Conservation (phyloP, 2,888 invertebrate species). For the Calephelis perditalis region DNA sequence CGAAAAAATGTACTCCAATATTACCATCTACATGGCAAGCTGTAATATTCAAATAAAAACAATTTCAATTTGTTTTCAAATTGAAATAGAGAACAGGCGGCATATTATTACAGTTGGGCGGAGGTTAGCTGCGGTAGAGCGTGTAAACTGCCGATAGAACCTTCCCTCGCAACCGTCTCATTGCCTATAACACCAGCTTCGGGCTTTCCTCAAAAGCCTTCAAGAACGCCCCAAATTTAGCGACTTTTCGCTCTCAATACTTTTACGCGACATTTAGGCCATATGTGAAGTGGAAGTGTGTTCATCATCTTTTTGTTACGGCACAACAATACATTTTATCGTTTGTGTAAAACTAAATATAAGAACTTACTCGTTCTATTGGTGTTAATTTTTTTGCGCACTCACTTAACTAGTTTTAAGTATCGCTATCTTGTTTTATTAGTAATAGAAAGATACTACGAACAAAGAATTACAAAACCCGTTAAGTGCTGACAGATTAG, state of each 20-base stretch:
- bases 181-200: slow-evolving; percentile 72
- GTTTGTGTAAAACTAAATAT: background rate
- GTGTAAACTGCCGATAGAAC: slow-evolving; percentile 75
- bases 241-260: slow-evolving; percentile 73
- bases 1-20: slow-evolving; percentile 16
- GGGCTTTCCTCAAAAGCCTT: slow-evolving; percentile 73
- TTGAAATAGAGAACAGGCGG: slow-evolving; percentile 76
- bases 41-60: slow-evolving; percentile 77
- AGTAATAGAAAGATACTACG: too few species aligned
- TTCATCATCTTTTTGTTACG: slow-evolving; percentile 47
- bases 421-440: too few species aligned
- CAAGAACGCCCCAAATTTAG: slow-evolving; percentile 72
- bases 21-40: slow-evolving; percentile 22
- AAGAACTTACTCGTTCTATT: too few species aligned
- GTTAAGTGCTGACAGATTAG: too few species aligned
- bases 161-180: slow-evolving; percentile 70
- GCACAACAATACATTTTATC: slow-evolving; percentile 41
- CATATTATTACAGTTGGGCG: slow-evolving; percentile 75
- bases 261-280: slow-evolving; percentile 66
- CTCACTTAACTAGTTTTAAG: too few species aligned
- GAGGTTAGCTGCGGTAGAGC: slow-evolving; percentile 73
- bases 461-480: too few species aligned
- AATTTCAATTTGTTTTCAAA: slow-evolving; percentile 79
- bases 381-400: too few species aligned
- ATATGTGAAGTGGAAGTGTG: slow-evolving; percentile 43